Conservation (phyloP, 2,113 vertebrate genomes). For the Cochlearius cochlearius region DNA sequence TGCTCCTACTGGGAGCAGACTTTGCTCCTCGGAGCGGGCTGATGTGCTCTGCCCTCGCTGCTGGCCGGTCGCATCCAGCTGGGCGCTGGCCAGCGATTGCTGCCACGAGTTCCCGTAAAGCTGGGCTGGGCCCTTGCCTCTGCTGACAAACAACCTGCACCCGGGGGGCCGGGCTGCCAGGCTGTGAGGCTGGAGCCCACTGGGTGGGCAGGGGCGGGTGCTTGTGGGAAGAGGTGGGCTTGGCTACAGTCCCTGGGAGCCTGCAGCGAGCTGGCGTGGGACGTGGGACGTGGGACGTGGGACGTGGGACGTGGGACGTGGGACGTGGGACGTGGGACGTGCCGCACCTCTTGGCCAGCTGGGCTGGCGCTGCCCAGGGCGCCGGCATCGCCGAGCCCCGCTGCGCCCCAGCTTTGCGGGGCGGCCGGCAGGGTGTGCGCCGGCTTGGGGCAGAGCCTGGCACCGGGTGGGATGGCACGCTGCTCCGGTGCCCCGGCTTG, state of each 20-base stretch:
- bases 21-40: rapidly evolving
- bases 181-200: rapidly evolving
- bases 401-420: neutral
- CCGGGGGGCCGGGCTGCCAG: neutral
- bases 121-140: neutral
- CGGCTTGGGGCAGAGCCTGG: neutral
- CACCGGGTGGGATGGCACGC: no score
- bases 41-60: neutral
- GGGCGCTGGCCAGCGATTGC: neutral
- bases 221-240: neutral
- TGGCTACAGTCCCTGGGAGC: neutral
- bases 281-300: no score
- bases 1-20: neutral
- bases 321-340: rapidly evolving
- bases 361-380: neutral
- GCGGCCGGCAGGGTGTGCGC: rapidly evolving
- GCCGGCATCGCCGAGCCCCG: rapidly evolving
- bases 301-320: no score
- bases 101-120: neutral
- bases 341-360: neutral
- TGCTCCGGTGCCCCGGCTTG: neutral
- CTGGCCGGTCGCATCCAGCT: neutral
- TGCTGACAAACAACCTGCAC: neutral
- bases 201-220: neutral
- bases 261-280: neutral